phyloP scores from a whole-genome alignment of 2,797 vertebrate genomes.

The Varecia variegata region DNA sequence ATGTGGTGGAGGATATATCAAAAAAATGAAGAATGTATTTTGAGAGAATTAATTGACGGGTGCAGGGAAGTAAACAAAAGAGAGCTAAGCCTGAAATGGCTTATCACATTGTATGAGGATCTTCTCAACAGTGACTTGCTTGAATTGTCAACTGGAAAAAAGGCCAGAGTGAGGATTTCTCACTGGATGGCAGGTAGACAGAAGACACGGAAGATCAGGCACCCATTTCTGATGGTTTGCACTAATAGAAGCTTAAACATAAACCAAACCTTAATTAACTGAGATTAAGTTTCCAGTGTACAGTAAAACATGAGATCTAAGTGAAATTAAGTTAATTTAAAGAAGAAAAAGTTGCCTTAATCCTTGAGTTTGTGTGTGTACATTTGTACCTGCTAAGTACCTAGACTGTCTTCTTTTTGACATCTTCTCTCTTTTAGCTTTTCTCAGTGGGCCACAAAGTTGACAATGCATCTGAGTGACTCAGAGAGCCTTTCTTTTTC shows the following conservation, averaged over 20 bases:
- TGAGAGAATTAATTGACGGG: neutral
- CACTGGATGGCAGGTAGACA: neutral
- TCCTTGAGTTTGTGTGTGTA: neutral
- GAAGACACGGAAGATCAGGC: neutral
- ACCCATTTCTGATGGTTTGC: neutral
- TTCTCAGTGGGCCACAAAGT: neutral
- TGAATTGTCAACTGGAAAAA: neutral
- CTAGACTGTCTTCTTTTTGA: neutral
- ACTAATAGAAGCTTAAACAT: neutral
- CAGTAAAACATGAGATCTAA: neutral
- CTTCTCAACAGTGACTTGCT: neutral
- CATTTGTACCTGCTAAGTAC: neutral
- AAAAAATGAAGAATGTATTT: neutral
- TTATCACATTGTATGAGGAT: neutral
- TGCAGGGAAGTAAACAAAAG: neutral
- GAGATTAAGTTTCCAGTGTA: neutral
- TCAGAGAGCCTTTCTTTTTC: neutral
- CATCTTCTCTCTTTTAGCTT: neutral
- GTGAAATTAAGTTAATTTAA: neutral
- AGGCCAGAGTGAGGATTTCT: neutral
- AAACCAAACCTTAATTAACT: neutral
- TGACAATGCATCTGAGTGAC: neutral
- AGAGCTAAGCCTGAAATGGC: neutral
- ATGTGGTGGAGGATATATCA: neutral
- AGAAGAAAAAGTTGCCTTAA: neutral